A percentile compares a stretch with the other conserved stretches of the same genome.
Evolutionary conservation across 2,888 invertebrate species (phyloP).

Genomic region (Unio pictorum): DNA sequence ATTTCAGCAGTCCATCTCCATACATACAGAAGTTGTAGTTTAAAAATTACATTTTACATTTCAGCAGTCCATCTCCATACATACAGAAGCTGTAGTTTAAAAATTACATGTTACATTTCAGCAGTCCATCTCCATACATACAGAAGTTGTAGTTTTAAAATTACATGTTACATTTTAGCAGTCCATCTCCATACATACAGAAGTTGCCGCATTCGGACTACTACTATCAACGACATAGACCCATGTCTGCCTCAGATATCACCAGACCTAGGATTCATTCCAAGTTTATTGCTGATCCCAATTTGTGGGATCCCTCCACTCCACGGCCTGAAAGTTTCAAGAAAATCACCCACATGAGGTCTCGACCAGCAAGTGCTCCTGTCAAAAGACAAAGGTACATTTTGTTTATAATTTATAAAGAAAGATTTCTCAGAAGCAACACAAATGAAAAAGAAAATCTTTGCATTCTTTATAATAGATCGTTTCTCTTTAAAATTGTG

Average conservation of each 20-base stretch:
- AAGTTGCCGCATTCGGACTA: conserved; percentile 59
- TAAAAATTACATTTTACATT: no score
- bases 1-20: conserved; percentile 51
- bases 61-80: no score
- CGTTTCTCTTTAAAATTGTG: no score
- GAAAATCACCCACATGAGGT: conserved; percentile 14
- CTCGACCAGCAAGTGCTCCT: conserved; percentile 66
- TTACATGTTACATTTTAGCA: conserved; percentile 7
- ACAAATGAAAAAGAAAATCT: no score
- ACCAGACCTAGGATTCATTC: conserved; percentile 67
- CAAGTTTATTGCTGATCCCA: conserved; percentile 66
- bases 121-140: no score
- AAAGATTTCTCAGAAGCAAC: no score
- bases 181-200: conserved; percentile 65
- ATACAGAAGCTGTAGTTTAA: no score
- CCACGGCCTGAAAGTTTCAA: conserved; percentile 45
- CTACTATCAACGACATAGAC: conserved; percentile 43
- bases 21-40: no score
- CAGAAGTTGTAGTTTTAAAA: no score
- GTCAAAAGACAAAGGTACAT: conserved; percentile 47
- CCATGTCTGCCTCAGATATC: conserved; percentile 52
- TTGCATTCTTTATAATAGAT: no score
- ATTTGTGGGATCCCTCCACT: conserved; percentile 66
- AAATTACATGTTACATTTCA: no score
- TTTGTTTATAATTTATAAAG: background rate